Percentiles rank a stretch among this genome's conserved stretches.
These are phyloP conservation scores for Zaprionus africanus DNA, from an alignment of 1,140 invertebrate species.

Conservation along the genomic window DNA sequence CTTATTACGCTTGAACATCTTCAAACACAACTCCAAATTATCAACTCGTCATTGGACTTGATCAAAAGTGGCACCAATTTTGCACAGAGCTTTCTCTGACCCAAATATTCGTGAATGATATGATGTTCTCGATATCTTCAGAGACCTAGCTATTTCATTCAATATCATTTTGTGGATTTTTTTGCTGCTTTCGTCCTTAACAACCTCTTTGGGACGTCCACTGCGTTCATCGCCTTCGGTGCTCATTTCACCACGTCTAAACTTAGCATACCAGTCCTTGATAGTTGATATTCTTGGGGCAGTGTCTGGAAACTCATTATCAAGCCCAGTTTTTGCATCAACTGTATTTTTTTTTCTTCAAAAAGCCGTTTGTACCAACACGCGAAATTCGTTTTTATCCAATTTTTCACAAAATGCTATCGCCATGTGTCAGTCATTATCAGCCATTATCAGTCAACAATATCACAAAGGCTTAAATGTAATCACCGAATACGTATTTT, in stretches of 20 bases:
- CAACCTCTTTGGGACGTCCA: constrained; percentile 12
- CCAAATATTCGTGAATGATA: neutral
- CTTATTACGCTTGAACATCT: too few species aligned
- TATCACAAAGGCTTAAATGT: constrained; percentile 33
- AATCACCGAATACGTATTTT: constrained; percentile 78
- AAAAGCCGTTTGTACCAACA: constrained; percentile 14
- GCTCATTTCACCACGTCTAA: neutral
- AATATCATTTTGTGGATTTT: too few species aligned
- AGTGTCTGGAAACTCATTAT: too few species aligned
- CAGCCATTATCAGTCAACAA: too few species aligned
- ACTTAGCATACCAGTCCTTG: too few species aligned
- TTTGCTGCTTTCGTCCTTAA: constrained; percentile 16
- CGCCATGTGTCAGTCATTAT: too few species aligned
- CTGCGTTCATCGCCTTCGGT: constrained; percentile 14
- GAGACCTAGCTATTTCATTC: constrained; percentile 13
- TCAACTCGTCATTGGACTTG: neutral
- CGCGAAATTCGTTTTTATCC: neutral
- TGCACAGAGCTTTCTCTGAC: too few species aligned
- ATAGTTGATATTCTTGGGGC: too few species aligned
- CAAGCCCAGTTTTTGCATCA: neutral
- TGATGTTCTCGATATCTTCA: constrained; percentile 23
- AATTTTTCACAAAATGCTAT: neutral
- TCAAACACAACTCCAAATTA: neutral
- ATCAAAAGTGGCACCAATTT: too few species aligned
- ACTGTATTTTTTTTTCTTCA: constrained; percentile 2